phyloP scores from a whole-genome alignment of 1,140 invertebrate species.

The Sycophila sp. region DNA sequence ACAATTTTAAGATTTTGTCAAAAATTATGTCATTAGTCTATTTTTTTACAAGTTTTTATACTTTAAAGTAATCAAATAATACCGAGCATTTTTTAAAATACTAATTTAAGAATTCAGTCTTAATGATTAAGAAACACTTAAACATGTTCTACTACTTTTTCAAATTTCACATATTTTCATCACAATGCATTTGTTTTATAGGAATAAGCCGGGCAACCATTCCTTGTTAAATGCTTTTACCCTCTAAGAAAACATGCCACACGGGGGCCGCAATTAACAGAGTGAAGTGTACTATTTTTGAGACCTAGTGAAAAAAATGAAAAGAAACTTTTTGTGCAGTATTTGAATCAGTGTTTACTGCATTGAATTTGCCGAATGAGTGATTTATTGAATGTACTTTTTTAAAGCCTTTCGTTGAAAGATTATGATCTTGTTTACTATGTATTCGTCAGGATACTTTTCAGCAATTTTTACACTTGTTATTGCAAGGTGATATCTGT shows the following conservation, averaged over 20 bases:
- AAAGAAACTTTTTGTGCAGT: constrained; percentile 10
- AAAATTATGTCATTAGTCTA: too few species aligned
- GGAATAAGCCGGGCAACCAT: background rate
- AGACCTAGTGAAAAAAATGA: too few species aligned
- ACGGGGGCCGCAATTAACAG: background rate
- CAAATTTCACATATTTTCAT: background rate
- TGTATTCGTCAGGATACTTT: too few species aligned
- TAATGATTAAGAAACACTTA: background rate
- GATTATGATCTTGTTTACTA: too few species aligned
- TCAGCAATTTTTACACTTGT: too few species aligned
- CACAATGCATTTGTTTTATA: background rate
- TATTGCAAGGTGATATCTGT: too few species aligned
- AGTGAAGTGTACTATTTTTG: constrained; percentile 10
- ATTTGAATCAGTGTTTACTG: constrained; percentile 5
- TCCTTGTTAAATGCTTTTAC: background rate
- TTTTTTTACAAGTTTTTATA: too few species aligned
- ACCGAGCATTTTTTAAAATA: background rate
- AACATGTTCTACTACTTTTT: background rate
- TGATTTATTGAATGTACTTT: constrained; percentile 7
- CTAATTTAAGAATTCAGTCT: background rate
- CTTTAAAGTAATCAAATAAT: too few species aligned
- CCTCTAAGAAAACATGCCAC: background rate
- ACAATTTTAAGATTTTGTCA: too few species aligned
- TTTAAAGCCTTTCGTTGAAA: too few species aligned
- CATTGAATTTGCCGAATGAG: constrained; percentile 1